Base-by-base conservation (phyloP, 2,888 invertebrate genomes). In the Belgica antarctica region DNA sequence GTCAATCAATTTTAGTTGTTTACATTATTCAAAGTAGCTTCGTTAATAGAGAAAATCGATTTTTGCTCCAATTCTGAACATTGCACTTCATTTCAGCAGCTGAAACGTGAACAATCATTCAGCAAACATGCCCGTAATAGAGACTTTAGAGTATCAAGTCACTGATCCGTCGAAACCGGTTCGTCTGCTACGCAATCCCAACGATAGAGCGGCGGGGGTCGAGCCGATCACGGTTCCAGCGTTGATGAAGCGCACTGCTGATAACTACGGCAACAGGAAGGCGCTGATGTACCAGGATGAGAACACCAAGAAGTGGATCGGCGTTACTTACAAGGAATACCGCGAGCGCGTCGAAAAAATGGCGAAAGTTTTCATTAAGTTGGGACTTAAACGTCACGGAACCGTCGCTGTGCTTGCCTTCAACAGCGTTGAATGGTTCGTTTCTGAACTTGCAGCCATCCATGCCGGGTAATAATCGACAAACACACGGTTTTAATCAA, bases 381-480 rank as follows among this genome's bases (percentile, higher is more conserved):
- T 95, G 71, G 95, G 95, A 1, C 78, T 94, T 72, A 86, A 94
- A 78, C 83, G 87, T 71, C 84, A 86, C 76, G 87, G 91, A 78
- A 87, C 90, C 12, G 95, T 96, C 28, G 89, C 92, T 74, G 92
- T 96, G 75, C 81, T 96, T 71, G 94, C 95, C n/a, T 95, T 94
- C 78, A 96, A 96, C 79, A 87, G 89, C 24, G 89, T 92, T 61
- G 88, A 94, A 81, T 96, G 96, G 96, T 89, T 91, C 76, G 84
- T 93, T 73, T 85, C 94, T 1, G 89, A 93, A 76, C 78, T 96
- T 72, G 95, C 87, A 1, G 90, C 93, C 17, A 92, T 95, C 75
- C 92, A 90, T 78, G 94, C 95, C 71, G 94, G 95, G 92, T 89
- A 82, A 82, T n/a, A n/a, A n/a, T n/a, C n/a, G n/a, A n/a, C n/a